Evolutionary conservation across 2,113 vertebrate genomes (phyloP), one percentile per base, ranked within the genome.

Genomic region (Oncorhynchus mykiss): DNA sequence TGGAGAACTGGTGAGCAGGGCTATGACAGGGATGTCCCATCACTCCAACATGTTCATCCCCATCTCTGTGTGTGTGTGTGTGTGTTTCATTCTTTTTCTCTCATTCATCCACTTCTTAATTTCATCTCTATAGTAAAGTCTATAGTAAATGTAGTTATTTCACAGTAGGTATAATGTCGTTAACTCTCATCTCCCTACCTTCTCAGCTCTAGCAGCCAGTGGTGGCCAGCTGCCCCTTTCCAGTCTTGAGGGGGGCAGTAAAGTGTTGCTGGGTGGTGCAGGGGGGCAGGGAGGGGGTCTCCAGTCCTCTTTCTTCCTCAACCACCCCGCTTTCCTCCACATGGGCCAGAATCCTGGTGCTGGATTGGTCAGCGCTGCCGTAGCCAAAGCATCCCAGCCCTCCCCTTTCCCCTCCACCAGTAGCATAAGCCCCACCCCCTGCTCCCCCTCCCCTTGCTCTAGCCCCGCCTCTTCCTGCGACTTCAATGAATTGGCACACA

Each of bases 211-310:
- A 91, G 95, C 95, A 92, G 95, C 96, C 95, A 96, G 93, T 96
- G 96, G 96, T 96, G 96, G 96, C 87, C 95, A 95, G 88, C 94
- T 96, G 90, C 94, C 95, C 85, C 94, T 96, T 95, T 95, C 95
- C 94, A 96, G 95, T 94, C 96, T 96, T 95, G 96, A 97, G 80
- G 90, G 94, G 75, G 93, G 89, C 79, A 94, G 94, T 77, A 95
- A 95, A 90, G 87, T 96, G 90, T 87, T 97, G 89, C 88, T 96
- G 85, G 94, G 95, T 84, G 91, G 92, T 45, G 87, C 91, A 4
- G 93, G 93, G 11, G 89, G 92, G 31, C 92, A 95, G 68, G 89
- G 91, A 5, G 94, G 93, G 29, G 91, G 91, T 78, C 93, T 96
- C 78, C 92, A 93, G 67, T 95, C 96, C 25, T 93, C 95, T n/a